These are phyloP conservation scores for Campoletis raptor DNA, from an alignment of 2,888 invertebrate species.

Conservation along the genomic window DNA sequence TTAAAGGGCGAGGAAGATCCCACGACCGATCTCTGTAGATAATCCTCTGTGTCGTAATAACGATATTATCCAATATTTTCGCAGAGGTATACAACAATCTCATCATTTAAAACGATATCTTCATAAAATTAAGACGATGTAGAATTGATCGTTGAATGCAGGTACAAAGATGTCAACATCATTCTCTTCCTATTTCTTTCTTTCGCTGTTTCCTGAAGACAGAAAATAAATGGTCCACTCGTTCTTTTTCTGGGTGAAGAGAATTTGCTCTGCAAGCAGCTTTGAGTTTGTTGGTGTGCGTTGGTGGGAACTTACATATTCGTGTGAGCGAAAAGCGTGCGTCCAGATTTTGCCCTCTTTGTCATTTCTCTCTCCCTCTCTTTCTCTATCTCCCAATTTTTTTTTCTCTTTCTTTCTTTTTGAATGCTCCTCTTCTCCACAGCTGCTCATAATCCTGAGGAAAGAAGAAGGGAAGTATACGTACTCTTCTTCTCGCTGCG, in stretches of 20 bases:
- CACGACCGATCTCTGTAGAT: constrained; percentile 41
- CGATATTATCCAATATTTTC: constrained; percentile 39
- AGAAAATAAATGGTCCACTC: neutral
- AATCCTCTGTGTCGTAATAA: constrained; percentile 35
- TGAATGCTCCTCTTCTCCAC: constrained; percentile 72
- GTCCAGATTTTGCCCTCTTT: constrained; percentile 27
- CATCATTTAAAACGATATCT: constrained; percentile 4
- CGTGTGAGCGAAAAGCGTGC: constrained; percentile 53
- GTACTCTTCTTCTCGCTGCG: constrained; percentile 66
- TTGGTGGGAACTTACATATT: constrained; percentile 35
- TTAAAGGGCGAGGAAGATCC: constrained; percentile 42
- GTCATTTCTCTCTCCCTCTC: constrained; percentile 2
- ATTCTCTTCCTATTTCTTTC: neutral
- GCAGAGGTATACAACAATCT: constrained; percentile 11
- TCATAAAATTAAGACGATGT: neutral
- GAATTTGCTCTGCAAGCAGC: constrained; percentile 61
- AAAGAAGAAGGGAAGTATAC: constrained; percentile 67
- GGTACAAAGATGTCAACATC: constrained; percentile 65
- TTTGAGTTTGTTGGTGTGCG: constrained; percentile 44
- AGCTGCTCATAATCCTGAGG: constrained; percentile 83
- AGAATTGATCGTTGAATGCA: constrained; percentile 17
- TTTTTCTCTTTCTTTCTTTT: constrained; percentile 15
- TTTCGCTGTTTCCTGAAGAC: neutral
- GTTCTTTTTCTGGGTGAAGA: constrained; percentile 18
- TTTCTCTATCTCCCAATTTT: neutral